Evolutionary conservation across 1,140 invertebrate genomes (phyloP), one percentile per base, ranked within the genome.

Genomic region (Pseudachorutes palmiensis): DNA sequence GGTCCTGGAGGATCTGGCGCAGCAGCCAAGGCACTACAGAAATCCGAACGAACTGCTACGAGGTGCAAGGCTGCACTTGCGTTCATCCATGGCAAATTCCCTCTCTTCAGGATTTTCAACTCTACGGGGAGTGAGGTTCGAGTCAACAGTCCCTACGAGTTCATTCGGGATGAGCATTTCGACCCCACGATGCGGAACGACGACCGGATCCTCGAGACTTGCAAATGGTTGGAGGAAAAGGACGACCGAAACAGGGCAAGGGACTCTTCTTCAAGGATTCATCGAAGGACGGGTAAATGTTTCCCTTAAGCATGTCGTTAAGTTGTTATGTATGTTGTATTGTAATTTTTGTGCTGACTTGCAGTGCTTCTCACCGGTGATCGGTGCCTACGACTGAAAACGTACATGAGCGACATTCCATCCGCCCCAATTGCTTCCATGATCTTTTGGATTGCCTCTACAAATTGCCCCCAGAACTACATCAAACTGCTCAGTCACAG

Each of bases 221-320:
- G 69, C 45, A 2, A 32, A 14, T 64, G 62, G 19, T 2, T 73
- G n/a, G 72, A 73, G 31, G 41, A 9, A 3, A 32, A 33, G 0
- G 65, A 70, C 41, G 2, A 1, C 0, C 14, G 49, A 1, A 16
- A 33, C 0, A 9, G 72, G 28, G n/a, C 1, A 3, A 12, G 31
- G 48, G 72, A 70, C 28, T 31, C 31, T 32, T 66, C 69, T n/a
- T 31, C 31, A 9, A 49, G 69, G 24, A 65, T 73, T 24, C 65
- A 66, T 57, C 33, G 72, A 2, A 67, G 69, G 16, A 69, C 69
- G n/a, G n/a, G n/a, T n/a, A n/a, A n/a, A n/a, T n/a, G n/a, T n/a
- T n/a, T n/a, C n/a, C n/a, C n/a, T n/a, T n/a, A n/a, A n/a, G n/a
- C n/a, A n/a, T n/a, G n/a, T n/a, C n/a, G n/a, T n/a, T n/a, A n/a